Conservation (phyloP, 2,797 vertebrate species). For the Anabas testudineus region DNA sequence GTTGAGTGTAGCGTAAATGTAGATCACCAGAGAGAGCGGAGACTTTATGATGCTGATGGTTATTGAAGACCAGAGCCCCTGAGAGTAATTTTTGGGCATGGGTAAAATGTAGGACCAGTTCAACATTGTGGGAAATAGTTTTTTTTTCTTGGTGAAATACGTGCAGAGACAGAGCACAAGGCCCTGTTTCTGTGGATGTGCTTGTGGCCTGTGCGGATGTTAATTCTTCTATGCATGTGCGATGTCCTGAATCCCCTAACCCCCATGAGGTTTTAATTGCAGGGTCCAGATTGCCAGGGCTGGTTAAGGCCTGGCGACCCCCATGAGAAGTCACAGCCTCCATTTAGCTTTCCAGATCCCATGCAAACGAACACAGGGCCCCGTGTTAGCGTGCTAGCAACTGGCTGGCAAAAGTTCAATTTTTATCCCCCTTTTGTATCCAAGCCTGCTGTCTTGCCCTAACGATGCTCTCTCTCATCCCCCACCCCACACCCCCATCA, state of each 20-base stretch:
- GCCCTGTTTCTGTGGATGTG: slow-evolving; percentile 16
- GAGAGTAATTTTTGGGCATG: too few relatives aligned
- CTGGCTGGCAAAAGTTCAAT: slow-evolving; percentile 96
- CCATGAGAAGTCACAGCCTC: slow-evolving; percentile 87
- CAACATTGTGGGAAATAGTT: too few relatives aligned
- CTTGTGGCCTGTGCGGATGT: slow-evolving; percentile 27
- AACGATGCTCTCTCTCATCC: slow-evolving; percentile 87
- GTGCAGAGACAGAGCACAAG: too few relatives aligned
- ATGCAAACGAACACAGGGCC: slow-evolving; percentile 90
- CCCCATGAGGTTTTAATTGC: slow-evolving; percentile 81
- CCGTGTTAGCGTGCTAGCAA: slow-evolving; percentile 91
- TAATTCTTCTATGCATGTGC: slow-evolving; percentile 59
- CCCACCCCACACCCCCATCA: slow-evolving; percentile 7
- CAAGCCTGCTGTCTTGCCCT: slow-evolving; percentile 93
- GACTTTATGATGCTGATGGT: too few relatives aligned
- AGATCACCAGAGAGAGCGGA: too few relatives aligned
- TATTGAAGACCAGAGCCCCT: too few relatives aligned
- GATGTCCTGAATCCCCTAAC: slow-evolving; percentile 71
- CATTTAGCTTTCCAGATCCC: slow-evolving; percentile 90
- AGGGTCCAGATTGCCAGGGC: slow-evolving; percentile 82
- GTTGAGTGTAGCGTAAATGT: too few relatives aligned
- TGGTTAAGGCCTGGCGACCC: slow-evolving; percentile 72
- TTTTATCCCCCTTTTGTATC: slow-evolving; percentile 95
- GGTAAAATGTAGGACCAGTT: too few relatives aligned
- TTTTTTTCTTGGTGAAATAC: not conserved